These are phyloP conservation scores for Sussaba pulchella DNA, from an alignment of 2,888 invertebrate genomes.

Conservation along the genomic window DNA sequence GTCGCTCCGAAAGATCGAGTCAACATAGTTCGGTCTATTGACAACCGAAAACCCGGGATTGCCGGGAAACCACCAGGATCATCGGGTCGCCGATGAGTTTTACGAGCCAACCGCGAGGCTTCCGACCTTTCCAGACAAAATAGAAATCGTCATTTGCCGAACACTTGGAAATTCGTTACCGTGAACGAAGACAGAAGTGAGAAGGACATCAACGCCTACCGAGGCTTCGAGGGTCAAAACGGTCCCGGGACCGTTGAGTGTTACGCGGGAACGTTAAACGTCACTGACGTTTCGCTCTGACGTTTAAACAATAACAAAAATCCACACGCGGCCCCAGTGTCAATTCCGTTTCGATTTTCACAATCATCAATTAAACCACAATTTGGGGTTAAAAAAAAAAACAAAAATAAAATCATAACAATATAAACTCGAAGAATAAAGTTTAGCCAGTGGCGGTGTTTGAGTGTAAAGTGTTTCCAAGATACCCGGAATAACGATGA, in stretches of 20 bases:
- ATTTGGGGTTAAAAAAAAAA: not conserved
- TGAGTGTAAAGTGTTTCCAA: constrained; percentile 78
- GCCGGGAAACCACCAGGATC: constrained; percentile 61
- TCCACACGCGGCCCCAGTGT: not conserved
- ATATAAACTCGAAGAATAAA: constrained; percentile 4
- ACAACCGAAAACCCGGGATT: constrained; percentile 72
- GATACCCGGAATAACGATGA: constrained; percentile 88
- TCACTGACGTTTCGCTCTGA: constrained; percentile 34
- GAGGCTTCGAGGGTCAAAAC: not conserved
- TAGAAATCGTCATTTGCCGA: constrained; percentile 9
- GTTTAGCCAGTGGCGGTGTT: constrained; percentile 76
- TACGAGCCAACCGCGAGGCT: constrained; percentile 71
- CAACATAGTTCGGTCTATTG: constrained; percentile 78
- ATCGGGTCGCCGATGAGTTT: constrained; percentile 80
- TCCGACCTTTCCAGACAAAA: not conserved
- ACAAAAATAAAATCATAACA: not conserved
- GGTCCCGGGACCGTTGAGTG: constrained; percentile 28
- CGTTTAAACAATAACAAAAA: constrained; percentile 8
- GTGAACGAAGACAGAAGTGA: constrained; percentile 4
- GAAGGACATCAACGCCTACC: constrained; percentile 8
- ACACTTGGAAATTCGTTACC: constrained; percentile 4
- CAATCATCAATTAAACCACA: not conserved
- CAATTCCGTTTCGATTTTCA: not conserved
- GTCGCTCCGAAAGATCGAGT: constrained; percentile 74
- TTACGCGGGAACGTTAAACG: constrained; percentile 47